Percentiles rank a stretch among this genome's conserved stretches.
These are phyloP conservation scores for Megatriorchis doriae DNA, from an alignment of 2,113 vertebrate genomes.

Conservation along the genomic window DNA sequence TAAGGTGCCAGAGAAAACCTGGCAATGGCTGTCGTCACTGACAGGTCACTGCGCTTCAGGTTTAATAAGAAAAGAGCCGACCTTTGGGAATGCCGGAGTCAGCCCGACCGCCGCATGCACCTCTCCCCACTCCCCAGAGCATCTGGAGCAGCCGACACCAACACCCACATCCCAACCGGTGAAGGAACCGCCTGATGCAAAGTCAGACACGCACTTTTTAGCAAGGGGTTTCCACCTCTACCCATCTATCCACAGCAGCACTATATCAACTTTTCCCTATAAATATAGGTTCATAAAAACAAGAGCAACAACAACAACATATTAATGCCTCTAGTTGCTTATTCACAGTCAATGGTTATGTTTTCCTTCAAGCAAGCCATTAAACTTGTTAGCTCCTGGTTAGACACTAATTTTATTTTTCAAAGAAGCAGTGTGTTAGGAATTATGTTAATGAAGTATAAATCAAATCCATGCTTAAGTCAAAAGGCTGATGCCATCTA, in stretches of 20 bases:
- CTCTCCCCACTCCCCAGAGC: not conserved
- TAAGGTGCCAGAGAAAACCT: not conserved
- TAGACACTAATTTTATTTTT: conserved; percentile 57
- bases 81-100: rapidly evolving
- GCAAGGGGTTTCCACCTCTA: not conserved
- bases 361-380: conserved; percentile 61
- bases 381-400: conserved; percentile 64
- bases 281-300: not conserved
- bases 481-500: conserved; percentile 60
- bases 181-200: not conserved
- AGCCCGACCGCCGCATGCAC: rapidly evolving
- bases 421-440: conserved; percentile 42
- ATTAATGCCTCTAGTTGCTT: conserved; percentile 36
- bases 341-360: conserved; percentile 44
- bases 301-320: not conserved
- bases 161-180: rapidly evolving
- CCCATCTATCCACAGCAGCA: not conserved
- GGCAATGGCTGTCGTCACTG: not conserved
- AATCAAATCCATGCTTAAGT: conserved; percentile 66
- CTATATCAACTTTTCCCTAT: not conserved
- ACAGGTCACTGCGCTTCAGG: not conserved
- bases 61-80: not conserved
- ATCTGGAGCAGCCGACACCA: not conserved
- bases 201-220: rapidly evolving
- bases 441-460: conserved; percentile 67